phyloP scores from a whole-genome alignment of 2,888 invertebrate genomes.

The Scelioninae gen. 2 region DNA sequence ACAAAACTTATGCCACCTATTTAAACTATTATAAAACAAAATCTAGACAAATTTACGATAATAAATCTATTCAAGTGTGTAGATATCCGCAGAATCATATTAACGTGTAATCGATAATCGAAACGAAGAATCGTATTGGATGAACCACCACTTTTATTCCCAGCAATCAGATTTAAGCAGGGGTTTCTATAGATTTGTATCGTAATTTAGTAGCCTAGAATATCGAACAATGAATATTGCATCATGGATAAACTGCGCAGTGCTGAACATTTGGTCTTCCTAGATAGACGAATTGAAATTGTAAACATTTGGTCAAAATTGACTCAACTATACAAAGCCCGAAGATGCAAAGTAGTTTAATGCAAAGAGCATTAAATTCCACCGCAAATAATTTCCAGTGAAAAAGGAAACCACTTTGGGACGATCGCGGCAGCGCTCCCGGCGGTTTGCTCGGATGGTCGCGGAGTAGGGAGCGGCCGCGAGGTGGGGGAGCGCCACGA shows the following conservation, averaged over 20 bases:
- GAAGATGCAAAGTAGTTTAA: no score
- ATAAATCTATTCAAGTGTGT: constrained; percentile 52
- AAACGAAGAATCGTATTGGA: constrained; percentile 46
- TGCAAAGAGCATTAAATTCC: no score
- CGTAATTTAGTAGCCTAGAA: constrained; percentile 55
- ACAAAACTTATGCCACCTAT: constrained; percentile 39
- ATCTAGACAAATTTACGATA: constrained; percentile 46
- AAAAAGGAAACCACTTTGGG: not conserved
- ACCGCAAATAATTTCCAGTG: no score
- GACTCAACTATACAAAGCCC: no score
- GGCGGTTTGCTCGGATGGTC: constrained; percentile 3
- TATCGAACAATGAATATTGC: constrained; percentile 45
- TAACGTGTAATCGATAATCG: constrained; percentile 26
- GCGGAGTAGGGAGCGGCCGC: constrained; percentile 5
- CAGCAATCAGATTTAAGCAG: constrained; percentile 43
- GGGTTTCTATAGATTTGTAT: constrained; percentile 46
- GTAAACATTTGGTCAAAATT: no score
- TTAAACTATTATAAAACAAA: constrained; percentile 40
- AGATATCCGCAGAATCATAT: constrained; percentile 35
- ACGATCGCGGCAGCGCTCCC: no score
- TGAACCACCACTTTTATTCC: not conserved
- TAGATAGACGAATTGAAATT: no score
- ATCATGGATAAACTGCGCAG: constrained; percentile 22
- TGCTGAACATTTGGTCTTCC: constrained; percentile 11
- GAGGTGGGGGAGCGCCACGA: constrained; percentile 3